Conservation (phyloP, 2,797 vertebrate genomes). For the Gambusia yucatana region DNA sequence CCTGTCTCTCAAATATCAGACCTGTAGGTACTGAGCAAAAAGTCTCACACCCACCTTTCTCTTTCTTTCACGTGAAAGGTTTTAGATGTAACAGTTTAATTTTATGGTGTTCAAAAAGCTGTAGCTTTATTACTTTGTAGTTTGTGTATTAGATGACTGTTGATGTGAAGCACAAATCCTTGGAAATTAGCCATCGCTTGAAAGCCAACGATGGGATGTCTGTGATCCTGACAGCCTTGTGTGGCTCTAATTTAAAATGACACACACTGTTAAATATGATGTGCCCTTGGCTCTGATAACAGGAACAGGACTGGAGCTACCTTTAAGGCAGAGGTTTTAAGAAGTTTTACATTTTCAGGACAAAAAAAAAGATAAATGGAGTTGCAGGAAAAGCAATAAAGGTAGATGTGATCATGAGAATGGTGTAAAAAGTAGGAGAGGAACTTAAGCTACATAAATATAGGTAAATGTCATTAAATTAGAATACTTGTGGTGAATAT, state of each 20-base stretch:
- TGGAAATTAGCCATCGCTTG: conserved; percentile 77
- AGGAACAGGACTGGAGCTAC: conserved; percentile 44
- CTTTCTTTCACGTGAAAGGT: conserved; percentile 51
- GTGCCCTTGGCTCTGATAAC: conserved; percentile 44
- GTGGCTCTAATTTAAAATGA: conserved; percentile 54
- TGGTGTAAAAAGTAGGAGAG: conserved; percentile 7
- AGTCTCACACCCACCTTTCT: conserved; percentile 23
- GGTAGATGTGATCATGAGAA: conserved; percentile 39
- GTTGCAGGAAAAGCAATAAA: conserved; percentile 72
- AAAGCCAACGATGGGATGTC: conserved; percentile 66
- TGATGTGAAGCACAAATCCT: conserved; percentile 80
- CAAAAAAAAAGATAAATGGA: conserved; percentile 32
- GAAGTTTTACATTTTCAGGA: conserved; percentile 61
- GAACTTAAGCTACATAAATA: not conserved
- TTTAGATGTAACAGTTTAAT: conserved; percentile 51
- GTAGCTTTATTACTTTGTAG: conserved; percentile 78
- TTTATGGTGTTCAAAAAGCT: conserved; percentile 65
- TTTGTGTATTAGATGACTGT: conserved; percentile 79
- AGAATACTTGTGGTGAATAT: not conserved
- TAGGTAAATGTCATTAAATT: not conserved
- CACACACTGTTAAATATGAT: conserved; percentile 46
- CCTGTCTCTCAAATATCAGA: conserved; percentile 50
- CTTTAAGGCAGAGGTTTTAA: conserved; percentile 43
- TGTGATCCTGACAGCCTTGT: conserved; percentile 66
- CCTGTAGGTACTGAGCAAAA: conserved; percentile 45